Base-by-base conservation (phyloP, 2,797 vertebrate genomes). In the Sebastiscus tertius region DNA sequence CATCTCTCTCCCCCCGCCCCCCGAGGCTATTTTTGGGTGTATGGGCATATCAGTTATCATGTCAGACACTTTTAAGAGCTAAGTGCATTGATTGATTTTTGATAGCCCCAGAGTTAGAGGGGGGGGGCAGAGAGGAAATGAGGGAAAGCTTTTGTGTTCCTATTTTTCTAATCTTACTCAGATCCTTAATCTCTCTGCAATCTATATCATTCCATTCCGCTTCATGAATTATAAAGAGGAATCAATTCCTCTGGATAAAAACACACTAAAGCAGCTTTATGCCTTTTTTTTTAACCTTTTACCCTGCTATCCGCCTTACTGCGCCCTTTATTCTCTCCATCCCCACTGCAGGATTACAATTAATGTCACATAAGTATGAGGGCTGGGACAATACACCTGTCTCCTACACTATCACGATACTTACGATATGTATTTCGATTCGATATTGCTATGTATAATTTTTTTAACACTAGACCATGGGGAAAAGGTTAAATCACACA, bases 41-140 rank as follows among this genome's bases (percentile, higher is more conserved):
- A 67, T 52, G 78, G 81, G 81, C 84, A 67, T 93, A 93, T 94
- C 93, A 87, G 89, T 82, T 94, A 88, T 92, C 84, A 80, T 89
- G 88, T 93, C 87, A 93, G 89, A 92, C 93, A 91, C 93, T 94
- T 92, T 94, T 92, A 93, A 94, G 85, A 93, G 91, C 93, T 94
- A 93, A 93, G 93, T 93, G 94, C 89, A 95, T 94, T 94, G 94
- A 94, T 94, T 94, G 94, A 94, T 94, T 94, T 93, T 92, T 94
- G 93, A 94, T 94, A 94, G 93, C 88, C 92, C 87, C 89, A 34
- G 76, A 88, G 88, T 92, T 89, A n/a, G 77, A 34, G 46, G 34
- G 79, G 26, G 31, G 63, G 36, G 66, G 75, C 71, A 29, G 86
- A 72, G 79, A 87, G 89, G 88, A 91, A 93, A 92, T 87, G 87